Evolutionary conservation across 2,797 vertebrate genomes (phyloP).

Genomic region (Aplochiton taeniatus): DNA sequence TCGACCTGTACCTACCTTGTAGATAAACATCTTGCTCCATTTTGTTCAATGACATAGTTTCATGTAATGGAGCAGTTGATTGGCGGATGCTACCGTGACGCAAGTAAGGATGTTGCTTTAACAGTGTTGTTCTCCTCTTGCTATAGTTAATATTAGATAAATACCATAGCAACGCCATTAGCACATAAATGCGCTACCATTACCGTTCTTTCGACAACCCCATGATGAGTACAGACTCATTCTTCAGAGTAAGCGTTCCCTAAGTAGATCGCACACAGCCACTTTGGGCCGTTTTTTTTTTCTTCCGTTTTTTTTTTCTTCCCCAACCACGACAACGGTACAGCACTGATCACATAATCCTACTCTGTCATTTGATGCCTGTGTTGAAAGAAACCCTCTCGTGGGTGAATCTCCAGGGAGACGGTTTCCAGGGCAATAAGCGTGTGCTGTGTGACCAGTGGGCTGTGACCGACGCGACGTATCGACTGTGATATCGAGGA

Average conservation of each 20-base stretch:
- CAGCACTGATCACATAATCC: not conserved
- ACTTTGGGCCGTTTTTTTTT: no score
- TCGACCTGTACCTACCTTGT: slow-evolving; percentile 26
- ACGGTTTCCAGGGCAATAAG: slow-evolving; percentile 27
- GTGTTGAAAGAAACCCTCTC: not conserved
- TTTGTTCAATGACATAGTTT: slow-evolving; percentile 6
- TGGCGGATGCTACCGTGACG: slow-evolving; percentile 6
- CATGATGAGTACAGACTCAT: no score
- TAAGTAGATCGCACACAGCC: not conserved
- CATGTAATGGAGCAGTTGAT: not conserved
- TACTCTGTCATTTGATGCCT: not conserved
- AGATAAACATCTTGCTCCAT: slow-evolving; percentile 13
- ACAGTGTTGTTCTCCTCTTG: not conserved
- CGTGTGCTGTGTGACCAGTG: slow-evolving; percentile 16
- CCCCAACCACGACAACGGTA: not conserved
- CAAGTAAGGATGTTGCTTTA: not conserved
- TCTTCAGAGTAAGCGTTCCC: no score
- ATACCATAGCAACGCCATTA: no score
- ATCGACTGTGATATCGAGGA: slow-evolving; percentile 43
- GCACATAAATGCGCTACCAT: no score
- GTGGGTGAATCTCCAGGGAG: slow-evolving; percentile 8
- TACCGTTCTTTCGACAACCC: no score
- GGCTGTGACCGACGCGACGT: slow-evolving; percentile 25
- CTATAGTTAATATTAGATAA: not conserved
- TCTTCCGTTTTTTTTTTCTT: no score